Evolutionary conservation across 2,113 vertebrate species (phyloP).

Genomic region (Antigone vipio): DNA sequence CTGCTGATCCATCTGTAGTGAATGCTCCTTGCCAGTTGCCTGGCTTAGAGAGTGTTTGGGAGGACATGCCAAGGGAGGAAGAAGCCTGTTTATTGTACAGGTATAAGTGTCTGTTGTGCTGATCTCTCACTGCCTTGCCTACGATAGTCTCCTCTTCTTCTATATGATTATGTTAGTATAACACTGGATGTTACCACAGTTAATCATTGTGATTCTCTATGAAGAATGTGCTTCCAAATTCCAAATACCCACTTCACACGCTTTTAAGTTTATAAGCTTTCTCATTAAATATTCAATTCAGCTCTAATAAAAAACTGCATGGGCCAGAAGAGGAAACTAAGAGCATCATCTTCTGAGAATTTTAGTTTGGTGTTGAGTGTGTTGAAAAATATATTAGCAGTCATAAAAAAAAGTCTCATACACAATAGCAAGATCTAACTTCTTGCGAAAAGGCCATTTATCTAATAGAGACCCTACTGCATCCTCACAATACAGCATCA

Average conservation of each 20-base stretch:
- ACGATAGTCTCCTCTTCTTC: neutral
- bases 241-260: neutral
- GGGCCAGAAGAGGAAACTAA: neutral
- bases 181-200: neutral
- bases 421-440: neutral
- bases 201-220: neutral
- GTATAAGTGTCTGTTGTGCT: neutral
- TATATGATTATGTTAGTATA: fast-evolving
- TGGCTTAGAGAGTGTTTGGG: neutral
- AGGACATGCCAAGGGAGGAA: neutral
- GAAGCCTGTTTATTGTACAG: neutral
- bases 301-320: neutral
- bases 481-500: neutral
- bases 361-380: neutral
- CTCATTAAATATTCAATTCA: neutral
- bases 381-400: neutral
- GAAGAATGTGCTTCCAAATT: neutral
- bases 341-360: neutral
- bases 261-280: neutral
- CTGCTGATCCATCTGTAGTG: neutral
- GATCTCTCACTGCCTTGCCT: neutral
- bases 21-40: slow-evolving; percentile 17
- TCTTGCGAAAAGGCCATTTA: neutral
- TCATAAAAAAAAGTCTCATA: neutral
- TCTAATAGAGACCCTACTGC: neutral